Conservation (phyloP, 2,113 vertebrate species). For the Nothoprocta perdicaria region DNA sequence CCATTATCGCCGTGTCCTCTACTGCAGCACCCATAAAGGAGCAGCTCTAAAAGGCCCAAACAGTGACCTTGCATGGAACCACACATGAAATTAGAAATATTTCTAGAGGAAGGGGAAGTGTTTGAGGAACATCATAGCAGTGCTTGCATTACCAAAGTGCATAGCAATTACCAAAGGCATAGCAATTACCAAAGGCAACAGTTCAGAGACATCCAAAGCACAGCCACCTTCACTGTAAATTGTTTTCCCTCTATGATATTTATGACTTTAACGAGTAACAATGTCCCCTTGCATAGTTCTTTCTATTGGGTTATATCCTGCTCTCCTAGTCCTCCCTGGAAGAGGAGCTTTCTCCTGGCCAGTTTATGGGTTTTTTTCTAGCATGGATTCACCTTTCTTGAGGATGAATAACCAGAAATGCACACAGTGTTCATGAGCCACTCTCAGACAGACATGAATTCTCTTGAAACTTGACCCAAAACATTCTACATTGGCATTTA, state of each 20-base stretch:
- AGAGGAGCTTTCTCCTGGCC: not conserved
- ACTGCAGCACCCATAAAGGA: not conserved
- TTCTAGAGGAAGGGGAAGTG: not conserved
- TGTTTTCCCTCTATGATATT: not conserved
- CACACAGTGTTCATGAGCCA: not conserved
- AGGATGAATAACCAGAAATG: not conserved
- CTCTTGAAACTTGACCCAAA: not conserved
- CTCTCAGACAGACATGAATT: not conserved
- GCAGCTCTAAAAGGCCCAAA: not conserved
- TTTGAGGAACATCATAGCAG: not conserved
- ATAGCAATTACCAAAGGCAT: not conserved
- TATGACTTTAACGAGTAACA: not conserved
- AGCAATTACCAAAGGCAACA: not conserved
- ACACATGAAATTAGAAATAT: not conserved
- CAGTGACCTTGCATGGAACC: not conserved
- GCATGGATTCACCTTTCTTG: not conserved
- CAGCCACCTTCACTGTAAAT: not conserved
- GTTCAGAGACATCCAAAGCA: not conserved
- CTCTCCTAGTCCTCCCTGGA: not conserved
- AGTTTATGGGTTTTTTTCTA: not conserved
- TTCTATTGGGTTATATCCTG: not conserved
- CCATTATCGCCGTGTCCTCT: rapidly evolving
- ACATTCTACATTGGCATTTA: not conserved
- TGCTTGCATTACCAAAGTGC: not conserved
- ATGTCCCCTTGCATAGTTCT: too few relatives aligned